Conservation (phyloP, 2,797 vertebrate species). For the Lates japonicus region DNA sequence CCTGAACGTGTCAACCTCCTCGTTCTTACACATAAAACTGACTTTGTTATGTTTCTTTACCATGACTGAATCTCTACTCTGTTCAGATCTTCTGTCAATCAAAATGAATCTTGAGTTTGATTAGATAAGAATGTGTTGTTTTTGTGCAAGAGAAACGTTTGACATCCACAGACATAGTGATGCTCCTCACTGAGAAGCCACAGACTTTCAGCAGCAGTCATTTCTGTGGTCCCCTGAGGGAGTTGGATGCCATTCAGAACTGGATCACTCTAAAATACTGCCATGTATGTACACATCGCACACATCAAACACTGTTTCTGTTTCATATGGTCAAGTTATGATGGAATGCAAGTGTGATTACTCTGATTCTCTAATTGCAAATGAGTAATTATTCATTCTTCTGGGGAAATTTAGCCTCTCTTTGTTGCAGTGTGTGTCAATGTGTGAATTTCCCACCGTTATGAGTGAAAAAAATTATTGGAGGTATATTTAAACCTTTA, state of each 20-base stretch:
- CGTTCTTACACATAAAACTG: conserved; percentile 24
- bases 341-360: conserved; percentile 33
- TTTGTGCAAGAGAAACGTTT: conserved; percentile 53
- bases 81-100: conserved; percentile 39
- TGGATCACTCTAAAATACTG: conserved; percentile 21
- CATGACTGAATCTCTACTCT: conserved; percentile 1
- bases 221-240: conserved; percentile 51
- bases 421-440: conserved; percentile 2
- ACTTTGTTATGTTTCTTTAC: not conserved
- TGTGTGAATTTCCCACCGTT: conserved; percentile 7
- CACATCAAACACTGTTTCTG: conserved; percentile 39
- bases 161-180: conserved; percentile 24
- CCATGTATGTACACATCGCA: conserved; percentile 10
- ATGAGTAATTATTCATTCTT: conserved; percentile 4
- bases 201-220: conserved; percentile 55
- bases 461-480: conserved; percentile 8
- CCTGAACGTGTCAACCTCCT: not conserved
- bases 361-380: conserved; percentile 26
- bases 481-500: conserved; percentile 49
- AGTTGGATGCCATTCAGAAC: conserved; percentile 50
- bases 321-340: conserved; percentile 28
- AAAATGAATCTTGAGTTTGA: conserved; percentile 42
- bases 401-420: conserved; percentile 6
- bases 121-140: conserved; percentile 33
- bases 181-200: conserved; percentile 59